These are phyloP conservation scores for Sesamia nonagrioides DNA, from an alignment of 1,140 invertebrate genomes.

Conservation along the genomic window DNA sequence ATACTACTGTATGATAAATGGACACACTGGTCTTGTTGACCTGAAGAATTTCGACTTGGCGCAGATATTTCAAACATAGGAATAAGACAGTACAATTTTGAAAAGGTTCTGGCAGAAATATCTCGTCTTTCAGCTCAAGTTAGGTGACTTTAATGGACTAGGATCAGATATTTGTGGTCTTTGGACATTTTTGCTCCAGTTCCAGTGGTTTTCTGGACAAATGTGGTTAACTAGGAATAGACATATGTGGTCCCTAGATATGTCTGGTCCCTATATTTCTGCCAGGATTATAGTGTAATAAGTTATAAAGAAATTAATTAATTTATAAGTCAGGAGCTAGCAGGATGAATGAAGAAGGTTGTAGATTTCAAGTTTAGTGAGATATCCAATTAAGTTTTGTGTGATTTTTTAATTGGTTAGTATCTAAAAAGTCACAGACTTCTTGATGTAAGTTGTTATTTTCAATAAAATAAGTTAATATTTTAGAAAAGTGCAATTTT, in stretches of 20 bases:
- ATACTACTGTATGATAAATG: slow-evolving; percentile 88
- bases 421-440: not conserved
- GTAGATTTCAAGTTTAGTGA: not conserved
- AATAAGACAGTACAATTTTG: not conserved
- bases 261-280: too few species aligned
- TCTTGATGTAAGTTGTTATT: not conserved
- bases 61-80: slow-evolving; percentile 67
- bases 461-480: not conserved
- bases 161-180: too few species aligned
- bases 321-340: not conserved
- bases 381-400: not conserved
- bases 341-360: not conserved
- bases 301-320: slow-evolving; percentile 8
- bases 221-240: not conserved
- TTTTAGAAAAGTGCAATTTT: not conserved
- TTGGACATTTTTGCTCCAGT: too few species aligned
- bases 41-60: slow-evolving; percentile 76
- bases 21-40: slow-evolving; percentile 74
- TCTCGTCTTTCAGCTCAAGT: too few species aligned
- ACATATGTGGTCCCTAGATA: not conserved
- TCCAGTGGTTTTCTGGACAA: too few species aligned
- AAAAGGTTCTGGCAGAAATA: not conserved
- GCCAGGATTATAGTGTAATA: not conserved
- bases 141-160: too few species aligned
- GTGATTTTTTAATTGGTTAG: not conserved